phyloP scores from a whole-genome alignment of 2,113 vertebrate genomes.

The Nipponia nippon region DNA sequence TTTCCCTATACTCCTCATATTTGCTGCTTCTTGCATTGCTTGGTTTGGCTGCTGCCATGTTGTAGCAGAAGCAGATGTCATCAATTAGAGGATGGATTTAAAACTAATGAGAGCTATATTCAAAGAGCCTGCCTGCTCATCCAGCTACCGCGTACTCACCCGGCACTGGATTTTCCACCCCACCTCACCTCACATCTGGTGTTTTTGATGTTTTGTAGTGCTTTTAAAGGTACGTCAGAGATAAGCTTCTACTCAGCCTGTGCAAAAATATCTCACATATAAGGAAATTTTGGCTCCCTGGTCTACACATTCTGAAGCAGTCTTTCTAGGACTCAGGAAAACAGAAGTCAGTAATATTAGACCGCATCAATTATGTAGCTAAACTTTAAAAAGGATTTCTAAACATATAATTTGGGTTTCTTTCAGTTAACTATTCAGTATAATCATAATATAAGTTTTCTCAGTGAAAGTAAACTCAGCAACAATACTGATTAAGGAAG shows the following conservation, averaged over 20 bases:
- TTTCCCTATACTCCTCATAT: conserved; percentile 29
- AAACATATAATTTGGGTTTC: not conserved
- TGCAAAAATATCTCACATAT: not conserved
- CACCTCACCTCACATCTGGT: not conserved
- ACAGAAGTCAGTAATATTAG: not conserved
- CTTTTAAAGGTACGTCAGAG: not conserved
- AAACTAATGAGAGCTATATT: not conserved
- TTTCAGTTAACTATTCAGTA: not conserved
- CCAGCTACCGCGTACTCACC: not conserved
- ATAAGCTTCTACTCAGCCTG: not conserved
- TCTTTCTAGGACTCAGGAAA: not conserved
- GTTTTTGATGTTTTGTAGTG: not conserved
- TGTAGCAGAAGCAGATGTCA: not conserved
- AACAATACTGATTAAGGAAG: not conserved
- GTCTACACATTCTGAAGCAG: not conserved
- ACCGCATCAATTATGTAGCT: not conserved
- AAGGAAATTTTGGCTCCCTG: not conserved
- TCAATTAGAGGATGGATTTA: not conserved
- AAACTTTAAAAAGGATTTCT: not conserved
- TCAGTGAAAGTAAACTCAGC: not conserved
- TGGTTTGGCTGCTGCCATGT: not conserved
- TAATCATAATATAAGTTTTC: not conserved
- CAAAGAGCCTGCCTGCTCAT: not conserved
- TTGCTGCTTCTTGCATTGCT: conserved; percentile 2
- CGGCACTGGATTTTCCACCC: not conserved